phyloP scores from a whole-genome alignment of 2,888 invertebrate species.

The Napeogenes inachia region DNA sequence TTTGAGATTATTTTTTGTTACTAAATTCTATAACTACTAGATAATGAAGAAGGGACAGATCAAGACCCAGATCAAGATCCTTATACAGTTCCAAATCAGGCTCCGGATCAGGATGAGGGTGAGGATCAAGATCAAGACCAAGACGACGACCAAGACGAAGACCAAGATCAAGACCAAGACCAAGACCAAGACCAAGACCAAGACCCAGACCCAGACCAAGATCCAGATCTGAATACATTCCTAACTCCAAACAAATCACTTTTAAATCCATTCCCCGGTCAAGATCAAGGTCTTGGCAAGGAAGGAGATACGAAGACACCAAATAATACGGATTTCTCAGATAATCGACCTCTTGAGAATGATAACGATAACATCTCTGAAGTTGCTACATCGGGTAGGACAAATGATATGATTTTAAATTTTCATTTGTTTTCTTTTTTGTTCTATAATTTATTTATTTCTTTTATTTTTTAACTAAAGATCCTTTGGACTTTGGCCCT shows the following conservation, averaged over 20 bases:
- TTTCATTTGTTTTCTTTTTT: not conserved
- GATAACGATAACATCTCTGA: not conserved
- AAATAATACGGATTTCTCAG: not conserved
- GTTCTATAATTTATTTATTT: not conserved
- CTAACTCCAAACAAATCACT: not conserved
- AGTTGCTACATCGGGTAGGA: not conserved
- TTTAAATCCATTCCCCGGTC: not conserved
- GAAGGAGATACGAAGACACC: not conserved
- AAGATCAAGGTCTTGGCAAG: not conserved
- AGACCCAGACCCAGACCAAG: not conserved
- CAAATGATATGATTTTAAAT: not conserved
- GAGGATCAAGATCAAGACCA: not conserved
- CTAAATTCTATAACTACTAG: not conserved
- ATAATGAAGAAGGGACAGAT: conserved; percentile 6
- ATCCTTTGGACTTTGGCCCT: conserved; percentile 2
- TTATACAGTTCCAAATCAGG: conserved; percentile 1
- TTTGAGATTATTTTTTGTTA: conserved; percentile 6
- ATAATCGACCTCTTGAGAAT: not conserved
- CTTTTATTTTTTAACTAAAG: not conserved
- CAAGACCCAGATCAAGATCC: not conserved
- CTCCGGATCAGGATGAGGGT: conserved; percentile 9
- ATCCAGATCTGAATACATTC: not conserved
- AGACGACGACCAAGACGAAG: conserved; percentile 3
- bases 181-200: not conserved
- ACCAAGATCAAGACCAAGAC: not conserved